A percentile compares a stretch with the other conserved stretches of the same genome.
Evolutionary conservation across 1,140 invertebrate genomes (phyloP).

Genomic region (Sycobia sp.): DNA sequence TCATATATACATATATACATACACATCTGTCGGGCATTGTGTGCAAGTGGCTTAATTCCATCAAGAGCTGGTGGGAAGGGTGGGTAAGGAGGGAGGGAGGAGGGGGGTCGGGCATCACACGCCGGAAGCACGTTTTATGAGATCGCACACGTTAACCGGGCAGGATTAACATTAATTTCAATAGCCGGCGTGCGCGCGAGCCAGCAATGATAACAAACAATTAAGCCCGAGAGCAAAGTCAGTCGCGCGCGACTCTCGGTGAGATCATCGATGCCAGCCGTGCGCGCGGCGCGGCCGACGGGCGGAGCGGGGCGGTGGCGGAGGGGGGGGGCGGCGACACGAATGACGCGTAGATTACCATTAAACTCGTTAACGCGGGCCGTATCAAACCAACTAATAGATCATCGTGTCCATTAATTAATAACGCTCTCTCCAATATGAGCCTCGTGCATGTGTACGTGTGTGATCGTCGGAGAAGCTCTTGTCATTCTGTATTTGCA

Average conservation of each 20-base stretch:
- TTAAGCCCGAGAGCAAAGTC: slow-evolving; percentile 56
- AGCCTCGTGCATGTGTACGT: neutral
- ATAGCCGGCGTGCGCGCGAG: slow-evolving; percentile 55
- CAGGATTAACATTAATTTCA: slow-evolving; percentile 63
- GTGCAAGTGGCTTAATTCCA: slow-evolving; percentile 58
- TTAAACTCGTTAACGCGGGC: slow-evolving; percentile 59
- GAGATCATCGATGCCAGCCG: slow-evolving; percentile 62
- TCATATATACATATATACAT: too few species aligned
- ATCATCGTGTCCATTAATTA: slow-evolving; percentile 61
- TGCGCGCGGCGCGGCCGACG: neutral
- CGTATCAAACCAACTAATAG: slow-evolving; percentile 58
- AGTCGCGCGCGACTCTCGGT: slow-evolving; percentile 50
- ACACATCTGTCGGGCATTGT: slow-evolving; percentile 24
- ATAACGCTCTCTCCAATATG: slow-evolving; percentile 48
- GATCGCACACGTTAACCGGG: slow-evolving; percentile 54
- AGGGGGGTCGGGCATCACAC: slow-evolving; percentile 40
- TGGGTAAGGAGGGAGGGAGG: too few species aligned
- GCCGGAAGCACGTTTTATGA: slow-evolving; percentile 61
- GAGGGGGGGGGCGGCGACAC: slow-evolving; percentile 40
- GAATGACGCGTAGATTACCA: slow-evolving; percentile 60
- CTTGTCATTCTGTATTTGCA: neutral
- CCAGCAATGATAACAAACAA: slow-evolving; percentile 61
- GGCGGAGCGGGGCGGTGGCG: slow-evolving; percentile 18
- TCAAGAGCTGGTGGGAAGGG: too few species aligned
- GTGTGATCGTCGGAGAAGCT: neutral